Conservation (phyloP, 1,140 invertebrate species). For the Ylistrum balloti region DNA sequence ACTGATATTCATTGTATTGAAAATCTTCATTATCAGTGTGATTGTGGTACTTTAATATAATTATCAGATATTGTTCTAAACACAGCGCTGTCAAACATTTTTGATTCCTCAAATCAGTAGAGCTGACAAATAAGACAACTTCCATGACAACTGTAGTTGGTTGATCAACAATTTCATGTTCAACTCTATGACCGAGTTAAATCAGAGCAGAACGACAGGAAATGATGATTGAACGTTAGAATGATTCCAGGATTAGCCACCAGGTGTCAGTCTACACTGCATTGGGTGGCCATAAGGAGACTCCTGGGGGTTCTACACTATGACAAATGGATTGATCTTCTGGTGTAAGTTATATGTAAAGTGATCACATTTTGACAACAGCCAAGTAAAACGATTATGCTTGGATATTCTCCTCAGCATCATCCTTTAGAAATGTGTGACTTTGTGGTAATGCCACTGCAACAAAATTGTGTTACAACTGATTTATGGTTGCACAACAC, state of each 20-base stretch:
- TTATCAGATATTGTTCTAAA: too few species aligned
- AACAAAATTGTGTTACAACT: not conserved
- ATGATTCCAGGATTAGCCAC: slow-evolving; percentile 6
- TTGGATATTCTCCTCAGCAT: not conserved
- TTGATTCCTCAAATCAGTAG: not conserved
- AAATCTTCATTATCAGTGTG: too few species aligned
- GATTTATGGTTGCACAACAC: not conserved
- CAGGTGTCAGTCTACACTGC: not conserved
- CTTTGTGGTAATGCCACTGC: not conserved
- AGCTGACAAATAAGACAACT: too few species aligned
- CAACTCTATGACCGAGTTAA: not conserved
- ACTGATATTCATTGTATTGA: too few species aligned
- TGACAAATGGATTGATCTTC: not conserved
- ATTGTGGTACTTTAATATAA: too few species aligned
- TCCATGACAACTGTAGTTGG: not conserved
- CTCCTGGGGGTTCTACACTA: not conserved
- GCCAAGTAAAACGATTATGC: not conserved
- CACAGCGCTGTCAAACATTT: too few species aligned
- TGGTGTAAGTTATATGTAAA: slow-evolving; percentile 39
- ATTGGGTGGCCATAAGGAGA: slow-evolving; percentile 14
- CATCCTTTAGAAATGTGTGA: not conserved
- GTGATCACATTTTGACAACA: not conserved
- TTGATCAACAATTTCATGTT: not conserved
- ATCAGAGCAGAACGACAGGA: not conserved
- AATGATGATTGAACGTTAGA: slow-evolving; percentile 10